phyloP scores from a whole-genome alignment of 2,888 invertebrate genomes.

The Lamellibrachia satsuma region DNA sequence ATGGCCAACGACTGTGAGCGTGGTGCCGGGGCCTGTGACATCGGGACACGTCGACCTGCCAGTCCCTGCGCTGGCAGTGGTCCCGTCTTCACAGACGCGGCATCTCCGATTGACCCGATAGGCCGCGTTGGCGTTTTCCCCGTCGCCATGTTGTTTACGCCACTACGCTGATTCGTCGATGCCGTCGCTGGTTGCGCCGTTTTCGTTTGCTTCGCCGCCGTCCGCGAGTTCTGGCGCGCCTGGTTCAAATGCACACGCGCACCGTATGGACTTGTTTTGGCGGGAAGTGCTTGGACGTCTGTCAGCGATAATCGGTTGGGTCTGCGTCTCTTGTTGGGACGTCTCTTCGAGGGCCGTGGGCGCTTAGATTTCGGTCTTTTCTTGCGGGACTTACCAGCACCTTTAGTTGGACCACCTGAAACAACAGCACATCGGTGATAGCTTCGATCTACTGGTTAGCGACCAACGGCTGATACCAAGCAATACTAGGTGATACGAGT shows the following conservation, averaged over 20 bases:
- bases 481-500: no score
- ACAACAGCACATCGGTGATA: background rate
- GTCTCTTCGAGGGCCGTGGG: background rate
- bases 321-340: background rate
- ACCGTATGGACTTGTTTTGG: background rate
- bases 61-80: background rate
- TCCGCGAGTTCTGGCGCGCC: background rate
- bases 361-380: background rate
- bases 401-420: background rate
- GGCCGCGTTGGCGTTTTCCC: background rate
- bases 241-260: background rate
- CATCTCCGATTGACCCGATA: background rate
- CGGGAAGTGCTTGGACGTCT: background rate
- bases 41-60: background rate
- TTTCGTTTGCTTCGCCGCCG: background rate
- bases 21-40: background rate
- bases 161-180: no score
- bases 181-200: background rate
- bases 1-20: background rate
- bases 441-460: background rate
- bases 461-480: background rate
- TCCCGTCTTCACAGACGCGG: background rate
- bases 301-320: background rate
- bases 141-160: background rate
- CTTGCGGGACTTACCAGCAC: background rate